Base-by-base conservation (phyloP, 2,113 vertebrate species). In the Megalops atlanticus region DNA sequence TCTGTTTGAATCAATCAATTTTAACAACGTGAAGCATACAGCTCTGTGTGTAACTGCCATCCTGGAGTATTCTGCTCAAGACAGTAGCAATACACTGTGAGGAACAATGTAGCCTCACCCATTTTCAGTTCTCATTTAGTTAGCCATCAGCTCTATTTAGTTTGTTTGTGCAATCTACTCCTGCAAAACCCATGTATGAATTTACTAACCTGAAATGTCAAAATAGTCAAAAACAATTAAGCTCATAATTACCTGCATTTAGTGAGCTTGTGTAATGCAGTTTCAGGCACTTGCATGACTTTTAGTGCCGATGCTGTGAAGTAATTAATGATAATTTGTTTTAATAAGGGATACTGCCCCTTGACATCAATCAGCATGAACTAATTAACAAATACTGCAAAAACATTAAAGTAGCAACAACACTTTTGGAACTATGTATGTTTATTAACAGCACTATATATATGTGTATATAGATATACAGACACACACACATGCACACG, bases 1-100 rank as follows among this genome's bases (percentile, higher is more conserved):
- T 47, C 69, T n/a, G 45, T 73, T 49, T 40, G 38, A 80, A 35
- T 80, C 79, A 52, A 38, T 80, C 76, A 41, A 38, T 35, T n/a
- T 64, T n/a, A 64, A 31, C 58, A 43, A 27, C 12, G 40, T 31
- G 45, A 73, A 68, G 11, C 31, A 33, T 21, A 38, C 21, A 24
- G 52, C 21, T 38, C 7, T 6, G 47, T 54, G 76, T n/a, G 49
- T n/a, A 21, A 35, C 38, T 2, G 38, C 35, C 16, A 73, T 73
- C 15, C 16, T 18, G 33, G 4, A 45, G 41, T n/a, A 27, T 15
- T 3, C 71, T 27, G 38, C 39, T 24, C 7, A 27, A 58, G 21
- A 36, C 35, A 73, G 35, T 27, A 45, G 14, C 10, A 24, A n/a
- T 69, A n/a, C 33, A 47, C 31, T 35, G 33, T 64, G 18, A 58